Base-by-base conservation (phyloP, 2,113 vertebrate genomes). In the Hydrochoerus hydrochaeris region DNA sequence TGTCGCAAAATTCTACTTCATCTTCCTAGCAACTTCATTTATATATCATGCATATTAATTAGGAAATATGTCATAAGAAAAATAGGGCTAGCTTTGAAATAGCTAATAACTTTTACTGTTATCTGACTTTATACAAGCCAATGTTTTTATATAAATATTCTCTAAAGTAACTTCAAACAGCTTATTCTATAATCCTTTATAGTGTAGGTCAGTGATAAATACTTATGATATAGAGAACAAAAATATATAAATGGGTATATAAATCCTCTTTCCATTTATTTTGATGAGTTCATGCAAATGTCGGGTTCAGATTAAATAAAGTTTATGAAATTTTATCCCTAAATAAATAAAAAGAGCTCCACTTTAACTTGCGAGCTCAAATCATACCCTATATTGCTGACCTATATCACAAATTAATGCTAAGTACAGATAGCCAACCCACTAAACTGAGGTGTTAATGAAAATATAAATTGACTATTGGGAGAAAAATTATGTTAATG, bases 11-110 rank as follows among this genome's bases (percentile, higher is more conserved):
- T 88, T 94, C 41, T 67, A 22, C 14, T 85, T 87, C 88, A 67
- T 88, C 20, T 89, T 96, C 46, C 71, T 54, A 91, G 35, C 7
- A 75, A 87, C 60, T 92, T 91, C 52, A 88, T 58, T n/a, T 77
- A 7, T 62, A 22, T 95, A 20, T 62, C 85, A 85, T 80, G 69
- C 19, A 52, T 96, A 88, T 95, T 57, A 88, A 93, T 49, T 14
- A 77, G 44, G 52, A 92, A 35, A 85, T 1, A 62, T 69, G 11
- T 73, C n/a, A 62, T 75, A 82, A 81, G 67, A 75, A 93, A 93
- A 81, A 62, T 1, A 81, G 41, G 2, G 20, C 12, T 60, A 22
- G 63, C 44, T 7, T 63, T 63, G 54, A 94, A 41, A n/a, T 83
- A 41, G 22, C 2, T 86, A 78, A 52, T 46, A 41, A 44, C 20